phyloP scores from a whole-genome alignment of 2,113 vertebrate genomes.

The Nothobranchius furzeri region DNA sequence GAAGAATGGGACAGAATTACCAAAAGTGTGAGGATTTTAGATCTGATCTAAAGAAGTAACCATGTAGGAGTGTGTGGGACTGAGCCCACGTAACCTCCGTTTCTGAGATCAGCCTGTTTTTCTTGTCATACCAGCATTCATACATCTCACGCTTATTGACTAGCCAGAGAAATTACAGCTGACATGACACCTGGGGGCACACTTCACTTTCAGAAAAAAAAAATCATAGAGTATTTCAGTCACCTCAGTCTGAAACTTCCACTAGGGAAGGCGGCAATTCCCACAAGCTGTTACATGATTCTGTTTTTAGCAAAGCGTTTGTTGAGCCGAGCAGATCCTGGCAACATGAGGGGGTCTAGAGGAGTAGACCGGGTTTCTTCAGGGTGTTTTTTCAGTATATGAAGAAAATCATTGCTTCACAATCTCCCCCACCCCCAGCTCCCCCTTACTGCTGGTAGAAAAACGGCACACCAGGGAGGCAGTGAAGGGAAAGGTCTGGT shows the following conservation, averaged over 20 bases:
- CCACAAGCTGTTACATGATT: slow-evolving; percentile 46
- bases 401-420: slow-evolving; percentile 66
- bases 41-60: slow-evolving; percentile 1
- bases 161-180: slow-evolving; percentile 52
- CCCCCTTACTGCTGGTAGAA: slow-evolving; percentile 28
- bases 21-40: slow-evolving; percentile 7
- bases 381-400: slow-evolving; percentile 27
- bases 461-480: slow-evolving; percentile 47
- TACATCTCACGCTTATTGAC: slow-evolving; percentile 61
- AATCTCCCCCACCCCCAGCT: slow-evolving; percentile 2
- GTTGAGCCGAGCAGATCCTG: slow-evolving; percentile 46
- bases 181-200: slow-evolving; percentile 61
- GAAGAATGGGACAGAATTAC: slow-evolving; percentile 8
- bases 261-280: slow-evolving; percentile 36
- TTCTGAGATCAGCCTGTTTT: slow-evolving; percentile 15
- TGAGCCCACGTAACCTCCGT: slow-evolving; percentile 44
- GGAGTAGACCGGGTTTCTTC: slow-evolving; percentile 17
- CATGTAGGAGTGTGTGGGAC: slow-evolving; percentile 9
- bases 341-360: slow-evolving; percentile 24
- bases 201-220: slow-evolving; percentile 23
- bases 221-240: slow-evolving; percentile 26
- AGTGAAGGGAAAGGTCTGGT: slow-evolving; percentile 35
- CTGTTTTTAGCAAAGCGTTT: slow-evolving; percentile 17
- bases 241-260: slow-evolving; percentile 19
- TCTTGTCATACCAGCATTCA: slow-evolving; percentile 40